Evolutionary conservation across 2,797 vertebrate species (phyloP).

Genomic region (Onychomys arenicola): DNA sequence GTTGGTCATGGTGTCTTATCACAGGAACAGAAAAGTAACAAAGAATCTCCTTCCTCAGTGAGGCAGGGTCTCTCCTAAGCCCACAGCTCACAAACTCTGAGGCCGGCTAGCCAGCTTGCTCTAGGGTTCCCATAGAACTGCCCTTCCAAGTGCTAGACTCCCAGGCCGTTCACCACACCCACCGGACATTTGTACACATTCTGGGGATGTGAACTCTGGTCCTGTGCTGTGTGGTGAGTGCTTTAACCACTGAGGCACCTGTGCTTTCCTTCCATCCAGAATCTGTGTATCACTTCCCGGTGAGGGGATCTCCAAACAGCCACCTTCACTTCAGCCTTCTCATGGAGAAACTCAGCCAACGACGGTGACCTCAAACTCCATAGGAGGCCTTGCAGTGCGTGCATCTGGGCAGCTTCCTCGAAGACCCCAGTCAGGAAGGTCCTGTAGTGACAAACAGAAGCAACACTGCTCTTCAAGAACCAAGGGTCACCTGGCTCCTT

Average conservation of each 20-base stretch:
- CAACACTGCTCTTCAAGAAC: background rate
- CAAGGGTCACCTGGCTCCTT: background rate
- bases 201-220: background rate
- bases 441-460: background rate
- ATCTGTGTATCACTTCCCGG: rapidly evolving
- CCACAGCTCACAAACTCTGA: background rate
- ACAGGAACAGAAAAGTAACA: background rate
- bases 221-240: background rate
- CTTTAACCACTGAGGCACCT: background rate
- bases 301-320: background rate
- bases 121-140: background rate
- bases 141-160: background rate
- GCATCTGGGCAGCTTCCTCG: background rate
- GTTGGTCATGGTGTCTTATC: background rate
- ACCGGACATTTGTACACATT: background rate
- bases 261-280: background rate
- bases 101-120: background rate
- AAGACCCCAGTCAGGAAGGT: background rate
- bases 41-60: background rate
- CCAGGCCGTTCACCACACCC: background rate
- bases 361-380: background rate
- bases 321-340: background rate
- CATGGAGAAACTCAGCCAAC: background rate
- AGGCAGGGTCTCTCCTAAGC: background rate
- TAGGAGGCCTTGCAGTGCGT: background rate